phyloP scores from a whole-genome alignment of 2,113 vertebrate genomes.

The Conger conger region DNA sequence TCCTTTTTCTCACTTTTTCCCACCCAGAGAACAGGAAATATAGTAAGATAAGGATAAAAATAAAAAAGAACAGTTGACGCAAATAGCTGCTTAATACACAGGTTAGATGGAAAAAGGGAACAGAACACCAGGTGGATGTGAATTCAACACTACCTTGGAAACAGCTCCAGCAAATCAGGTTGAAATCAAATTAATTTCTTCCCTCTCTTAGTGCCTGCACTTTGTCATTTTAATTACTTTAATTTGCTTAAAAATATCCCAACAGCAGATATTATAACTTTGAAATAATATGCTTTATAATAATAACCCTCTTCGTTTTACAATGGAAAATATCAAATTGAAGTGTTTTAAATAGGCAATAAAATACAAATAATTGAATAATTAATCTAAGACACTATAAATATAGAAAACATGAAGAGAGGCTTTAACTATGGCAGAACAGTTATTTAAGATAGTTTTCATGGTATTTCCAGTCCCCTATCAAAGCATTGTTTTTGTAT shows the following conservation, averaged over 20 bases:
- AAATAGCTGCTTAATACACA: conserved; percentile 4
- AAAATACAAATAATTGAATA: no score
- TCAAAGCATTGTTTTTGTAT: no score
- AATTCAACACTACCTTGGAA: not conserved
- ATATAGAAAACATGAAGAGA: no score
- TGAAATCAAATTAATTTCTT: not conserved
- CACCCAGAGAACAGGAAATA: conserved; percentile 57
- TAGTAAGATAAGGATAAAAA: not conserved
- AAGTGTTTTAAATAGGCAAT: no score
- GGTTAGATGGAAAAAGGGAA: not conserved
- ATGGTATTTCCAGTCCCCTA: no score
- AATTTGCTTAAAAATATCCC: not conserved
- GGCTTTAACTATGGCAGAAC: no score
- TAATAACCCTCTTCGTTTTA: no score
- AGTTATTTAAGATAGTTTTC: no score
- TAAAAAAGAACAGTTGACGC: not conserved
- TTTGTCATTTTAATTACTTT: not conserved
- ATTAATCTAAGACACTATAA: no score
- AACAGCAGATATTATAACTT: not conserved
- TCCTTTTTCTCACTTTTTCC: conserved; percentile 63
- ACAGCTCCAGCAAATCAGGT: no score
- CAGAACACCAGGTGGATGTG: not conserved
- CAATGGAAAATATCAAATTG: no score
- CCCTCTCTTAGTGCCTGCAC: not conserved
- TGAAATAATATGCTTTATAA: not conserved